phyloP scores from a whole-genome alignment of 1,140 invertebrate genomes.

The Drosophila guanche region DNA sequence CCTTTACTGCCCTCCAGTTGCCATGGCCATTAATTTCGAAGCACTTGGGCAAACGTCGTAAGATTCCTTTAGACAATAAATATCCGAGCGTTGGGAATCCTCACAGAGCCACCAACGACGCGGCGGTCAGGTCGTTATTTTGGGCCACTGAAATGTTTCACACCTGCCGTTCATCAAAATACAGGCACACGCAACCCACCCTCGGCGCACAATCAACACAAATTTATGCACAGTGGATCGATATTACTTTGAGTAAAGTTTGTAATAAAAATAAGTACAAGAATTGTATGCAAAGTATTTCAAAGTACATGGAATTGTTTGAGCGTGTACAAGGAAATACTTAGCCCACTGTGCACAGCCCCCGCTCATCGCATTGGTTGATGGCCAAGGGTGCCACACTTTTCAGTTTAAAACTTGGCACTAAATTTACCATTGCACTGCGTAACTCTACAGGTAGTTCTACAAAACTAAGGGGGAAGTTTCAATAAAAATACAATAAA shows the following conservation, averaged over 20 bases:
- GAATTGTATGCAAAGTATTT: too few species aligned
- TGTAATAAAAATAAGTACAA: too few species aligned
- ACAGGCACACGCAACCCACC: background rate
- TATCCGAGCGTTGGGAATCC: constrained; percentile 27
- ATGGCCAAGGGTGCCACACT: too few species aligned
- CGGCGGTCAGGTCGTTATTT: constrained; percentile 46
- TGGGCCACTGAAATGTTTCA: constrained; percentile 52
- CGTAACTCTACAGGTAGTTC: too few species aligned
- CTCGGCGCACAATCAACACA: background rate
- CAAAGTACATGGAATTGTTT: too few species aligned
- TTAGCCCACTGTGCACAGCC: too few species aligned
- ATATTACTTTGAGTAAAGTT: background rate
- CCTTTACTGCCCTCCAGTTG: constrained; percentile 50
- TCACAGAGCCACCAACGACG: background rate
- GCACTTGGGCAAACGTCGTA: constrained; percentile 27
- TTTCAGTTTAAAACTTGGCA: too few species aligned
- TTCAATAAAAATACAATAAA: constrained; percentile 24
- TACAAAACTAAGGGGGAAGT: too few species aligned
- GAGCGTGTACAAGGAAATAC: too few species aligned
- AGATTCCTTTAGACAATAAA: constrained; percentile 62
- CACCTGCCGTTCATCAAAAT: constrained; percentile 48
- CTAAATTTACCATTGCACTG: too few species aligned
- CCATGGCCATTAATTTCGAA: constrained; percentile 54
- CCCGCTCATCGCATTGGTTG: too few species aligned
- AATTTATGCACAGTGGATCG: constrained; percentile 9